Conservation (phyloP, 2,888 invertebrate genomes). For the Stenchaetothrips biformis region DNA sequence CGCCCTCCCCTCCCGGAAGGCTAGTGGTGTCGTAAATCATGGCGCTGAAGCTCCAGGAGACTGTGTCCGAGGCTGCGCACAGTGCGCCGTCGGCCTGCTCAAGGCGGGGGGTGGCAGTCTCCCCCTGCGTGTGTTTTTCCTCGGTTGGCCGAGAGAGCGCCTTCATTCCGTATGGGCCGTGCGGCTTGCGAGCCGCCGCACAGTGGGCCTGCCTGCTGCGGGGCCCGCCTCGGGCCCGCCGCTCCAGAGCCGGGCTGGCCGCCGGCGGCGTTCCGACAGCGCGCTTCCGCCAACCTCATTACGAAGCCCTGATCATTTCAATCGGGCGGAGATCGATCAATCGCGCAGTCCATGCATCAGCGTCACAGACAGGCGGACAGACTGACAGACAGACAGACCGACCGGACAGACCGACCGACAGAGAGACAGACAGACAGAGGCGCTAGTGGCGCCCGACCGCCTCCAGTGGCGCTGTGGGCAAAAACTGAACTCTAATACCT, state of each 20-base stretch:
- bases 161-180: conserved; percentile 3
- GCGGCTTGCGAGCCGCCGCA: not conserved
- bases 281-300: not conserved
- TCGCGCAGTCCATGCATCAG: too few relatives aligned
- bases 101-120: too few relatives aligned
- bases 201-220: not conserved
- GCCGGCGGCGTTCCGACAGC: not conserved
- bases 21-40: conserved; percentile 19
- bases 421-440: too few relatives aligned
- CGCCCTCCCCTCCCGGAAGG: conserved; percentile 4
- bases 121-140: not conserved
- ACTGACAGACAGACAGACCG: too few relatives aligned
- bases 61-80: not conserved
- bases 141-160: not conserved
- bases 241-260: not conserved
- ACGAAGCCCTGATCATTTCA: too few relatives aligned
- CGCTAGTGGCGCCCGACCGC: too few relatives aligned
- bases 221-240: not conserved
- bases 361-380: too few relatives aligned
- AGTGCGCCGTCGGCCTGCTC: too few relatives aligned
- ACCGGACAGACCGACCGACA: too few relatives aligned
- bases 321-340: too few relatives aligned
- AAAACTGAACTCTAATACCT: too few relatives aligned
- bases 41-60: not conserved
- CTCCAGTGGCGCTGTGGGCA: too few relatives aligned